Base-by-base conservation (phyloP, 2,797 vertebrate species). In the Neoniphon sammara region DNA sequence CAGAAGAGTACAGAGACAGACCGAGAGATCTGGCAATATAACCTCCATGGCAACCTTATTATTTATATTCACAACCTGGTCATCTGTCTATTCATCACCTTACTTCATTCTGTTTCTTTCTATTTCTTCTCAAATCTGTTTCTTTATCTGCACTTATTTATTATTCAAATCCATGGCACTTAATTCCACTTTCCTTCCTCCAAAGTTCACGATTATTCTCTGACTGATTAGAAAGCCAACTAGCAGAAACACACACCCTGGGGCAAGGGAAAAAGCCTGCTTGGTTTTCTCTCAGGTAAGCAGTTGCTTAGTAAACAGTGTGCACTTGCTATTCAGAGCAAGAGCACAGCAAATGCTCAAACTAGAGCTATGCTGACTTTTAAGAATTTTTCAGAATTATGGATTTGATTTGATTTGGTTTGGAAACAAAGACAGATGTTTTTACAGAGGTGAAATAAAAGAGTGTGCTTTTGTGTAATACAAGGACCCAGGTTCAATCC, bases 141-240 rank as follows among this genome's bases (percentile, higher is more conserved):
- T n/a, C 17, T n/a, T 55, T 14, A 5, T 64, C 56, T 75, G 44
- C 47, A 54, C 27, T n/a, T 10, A 56, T 66, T 61, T 66, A 21
- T 7, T 30, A 18, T 58, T 70, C 20, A 66, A 63, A 78, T 83
- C 77, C 42, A 49, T 81, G 62, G 55, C 53, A 27, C 44, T 4
- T 46, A 14, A 11, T n/a, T 65, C 39, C 55, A 63, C 52, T 84
- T 70, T 44, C 77, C 57, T 65, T 27, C 11, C 46, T 18, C 46
- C 46, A n/a, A 49, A 49, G 18, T 49, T 49, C 17, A 8, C 7
- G 5, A 9, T 6, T 49, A 6, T 9, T 49, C n/a, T 49, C n/a
- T 7, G 5, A 49, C 17, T 82, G 66, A 86, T 84, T 70, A 70
- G 44, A 70, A 73, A 53, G 20, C 73, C 69, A 77, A 39, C 15